Evolutionary conservation across 2,888 invertebrate species (phyloP).

Genomic region (Phortica okadai): DNA sequence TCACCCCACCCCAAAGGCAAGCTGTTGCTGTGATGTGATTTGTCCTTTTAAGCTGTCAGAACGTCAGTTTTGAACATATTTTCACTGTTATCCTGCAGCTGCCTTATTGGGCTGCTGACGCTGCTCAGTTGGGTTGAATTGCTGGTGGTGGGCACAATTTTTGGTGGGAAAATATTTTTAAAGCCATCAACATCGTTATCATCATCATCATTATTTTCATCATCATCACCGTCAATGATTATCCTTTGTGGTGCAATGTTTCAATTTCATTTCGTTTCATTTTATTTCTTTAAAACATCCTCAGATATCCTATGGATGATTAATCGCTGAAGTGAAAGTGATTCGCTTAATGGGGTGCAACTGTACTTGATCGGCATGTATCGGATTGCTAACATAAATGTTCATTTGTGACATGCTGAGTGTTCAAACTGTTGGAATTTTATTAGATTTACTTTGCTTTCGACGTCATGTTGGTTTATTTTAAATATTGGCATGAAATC

Average conservation of each 20-base stretch:
- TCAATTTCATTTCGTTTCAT: conserved; percentile 45
- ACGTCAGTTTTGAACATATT: conserved; percentile 19
- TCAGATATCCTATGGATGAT: conserved; percentile 45
- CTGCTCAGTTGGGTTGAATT: neutral
- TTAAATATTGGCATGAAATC: neutral
- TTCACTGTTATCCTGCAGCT: conserved; percentile 56
- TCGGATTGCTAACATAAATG: neutral
- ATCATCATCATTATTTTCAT: conserved; percentile 6
- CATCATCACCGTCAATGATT: conserved; percentile 16
- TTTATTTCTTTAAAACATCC: neutral
- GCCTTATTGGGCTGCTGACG: conserved; percentile 28
- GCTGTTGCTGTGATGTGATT: conserved; percentile 37
- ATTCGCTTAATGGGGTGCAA: conserved; percentile 40
- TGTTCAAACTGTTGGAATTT: conserved; percentile 47
- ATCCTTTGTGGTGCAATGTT: conserved; percentile 38
- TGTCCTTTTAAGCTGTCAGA: conserved; percentile 24
- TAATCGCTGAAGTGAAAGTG: conserved; percentile 50
- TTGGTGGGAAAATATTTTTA: conserved; percentile 63
- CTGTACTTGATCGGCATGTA: conserved; percentile 54
- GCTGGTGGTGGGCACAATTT: conserved; percentile 54
- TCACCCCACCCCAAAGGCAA: conserved; percentile 54
- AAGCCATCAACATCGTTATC: neutral
- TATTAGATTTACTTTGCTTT: conserved; percentile 12
- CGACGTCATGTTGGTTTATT: conserved; percentile 61
- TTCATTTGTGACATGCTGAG: conserved; percentile 38